These are phyloP conservation scores for Stegastes partitus DNA, from an alignment of 2,113 vertebrate species.

Conservation along the genomic window DNA sequence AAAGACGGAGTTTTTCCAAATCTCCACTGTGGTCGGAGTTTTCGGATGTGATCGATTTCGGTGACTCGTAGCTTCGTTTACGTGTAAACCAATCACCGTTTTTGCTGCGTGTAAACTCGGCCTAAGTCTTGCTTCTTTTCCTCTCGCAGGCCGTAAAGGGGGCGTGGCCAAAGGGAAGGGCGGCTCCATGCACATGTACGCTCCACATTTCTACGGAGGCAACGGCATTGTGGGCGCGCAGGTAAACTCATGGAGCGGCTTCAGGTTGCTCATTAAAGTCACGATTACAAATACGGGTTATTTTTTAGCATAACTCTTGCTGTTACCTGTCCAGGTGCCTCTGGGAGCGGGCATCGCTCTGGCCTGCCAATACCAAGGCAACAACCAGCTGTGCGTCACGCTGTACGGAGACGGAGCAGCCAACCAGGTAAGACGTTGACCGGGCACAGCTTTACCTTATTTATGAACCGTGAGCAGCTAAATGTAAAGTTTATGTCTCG, in stretches of 20 bases:
- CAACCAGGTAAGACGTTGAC: slow-evolving; percentile 88
- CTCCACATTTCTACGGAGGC: slow-evolving; percentile 94
- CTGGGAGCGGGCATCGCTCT: slow-evolving; percentile 93
- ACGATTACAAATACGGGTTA: too few species aligned
- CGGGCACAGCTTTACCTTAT: too few species aligned
- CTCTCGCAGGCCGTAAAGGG: slow-evolving; percentile 89
- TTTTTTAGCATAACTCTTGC: too few species aligned
- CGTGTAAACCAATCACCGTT: too few species aligned
- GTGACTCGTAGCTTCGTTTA: too few species aligned
- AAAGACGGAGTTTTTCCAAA: too few species aligned
- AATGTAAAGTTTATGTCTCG: too few species aligned
- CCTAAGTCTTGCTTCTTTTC: accelerated
- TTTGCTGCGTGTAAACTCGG: too few species aligned
- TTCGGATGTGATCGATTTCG: too few species aligned
- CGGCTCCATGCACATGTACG: slow-evolving; percentile 98
- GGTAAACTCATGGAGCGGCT: slow-evolving; percentile 80
- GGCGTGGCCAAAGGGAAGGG: slow-evolving; percentile 96
- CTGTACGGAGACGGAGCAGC: slow-evolving; percentile 97
- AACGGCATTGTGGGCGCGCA: slow-evolving; percentile 98
- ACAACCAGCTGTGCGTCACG: slow-evolving; percentile 89
- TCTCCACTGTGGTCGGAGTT: too few species aligned
- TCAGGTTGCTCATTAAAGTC: too few species aligned
- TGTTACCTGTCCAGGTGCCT: slow-evolving; percentile 86
- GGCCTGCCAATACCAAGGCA: slow-evolving; percentile 93
- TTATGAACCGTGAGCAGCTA: too few species aligned